Evolutionary conservation across 1,140 invertebrate genomes (phyloP).

Genomic region (Sinella curviseta): DNA sequence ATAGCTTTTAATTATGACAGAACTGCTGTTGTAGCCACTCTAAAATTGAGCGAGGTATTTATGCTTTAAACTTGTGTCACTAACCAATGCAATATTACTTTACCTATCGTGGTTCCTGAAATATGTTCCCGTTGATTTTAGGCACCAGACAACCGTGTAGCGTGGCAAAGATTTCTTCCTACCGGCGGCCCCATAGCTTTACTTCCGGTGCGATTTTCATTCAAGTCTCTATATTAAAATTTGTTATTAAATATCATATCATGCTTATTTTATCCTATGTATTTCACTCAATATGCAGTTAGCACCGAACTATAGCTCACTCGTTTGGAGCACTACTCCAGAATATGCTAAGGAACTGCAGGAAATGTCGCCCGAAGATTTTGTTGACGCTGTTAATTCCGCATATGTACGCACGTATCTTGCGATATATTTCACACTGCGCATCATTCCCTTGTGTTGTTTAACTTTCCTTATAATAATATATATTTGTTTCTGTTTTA

Average conservation of each 20-base stretch:
- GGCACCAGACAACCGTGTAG: constrained; percentile 74
- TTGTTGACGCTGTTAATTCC: constrained; percentile 86
- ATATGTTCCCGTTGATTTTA: constrained; percentile 51
- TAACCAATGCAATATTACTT: too few species aligned
- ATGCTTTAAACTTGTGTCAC: background rate
- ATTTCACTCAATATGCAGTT: constrained; percentile 59
- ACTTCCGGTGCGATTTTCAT: constrained; percentile 69
- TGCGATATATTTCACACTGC: background rate
- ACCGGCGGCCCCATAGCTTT: constrained; percentile 82
- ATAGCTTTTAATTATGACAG: constrained; percentile 83
- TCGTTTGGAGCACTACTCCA: constrained; percentile 86
- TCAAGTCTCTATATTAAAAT: too few species aligned
- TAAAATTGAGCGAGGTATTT: constrained; percentile 72
- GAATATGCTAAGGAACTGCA: constrained; percentile 73
- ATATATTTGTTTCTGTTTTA: background rate
- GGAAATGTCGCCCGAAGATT: constrained; percentile 70
- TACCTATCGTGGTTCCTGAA: too few species aligned
- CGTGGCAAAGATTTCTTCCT: constrained; percentile 94
- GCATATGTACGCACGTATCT: constrained; percentile 67
- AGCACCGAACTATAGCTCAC: constrained; percentile 71
- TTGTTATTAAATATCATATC: too few species aligned
- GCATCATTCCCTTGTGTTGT: background rate
- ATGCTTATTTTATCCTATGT: constrained; percentile 40
- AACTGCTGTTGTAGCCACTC: constrained; percentile 84
- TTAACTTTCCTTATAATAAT: background rate